phyloP scores from a whole-genome alignment of 2,797 vertebrate species.

The Melanotaenia maccullochi region DNA sequence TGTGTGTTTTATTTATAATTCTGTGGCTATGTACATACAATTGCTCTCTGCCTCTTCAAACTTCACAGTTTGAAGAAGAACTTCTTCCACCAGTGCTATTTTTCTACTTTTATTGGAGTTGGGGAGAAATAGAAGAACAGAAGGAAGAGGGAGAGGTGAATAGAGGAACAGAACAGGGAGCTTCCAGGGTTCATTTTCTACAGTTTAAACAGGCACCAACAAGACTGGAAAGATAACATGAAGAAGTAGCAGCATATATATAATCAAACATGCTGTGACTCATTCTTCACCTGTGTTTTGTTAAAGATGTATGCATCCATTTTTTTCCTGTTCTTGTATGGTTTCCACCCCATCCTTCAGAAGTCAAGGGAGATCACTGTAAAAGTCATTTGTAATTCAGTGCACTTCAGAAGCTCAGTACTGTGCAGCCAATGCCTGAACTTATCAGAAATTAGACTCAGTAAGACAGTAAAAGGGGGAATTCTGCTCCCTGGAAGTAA shows the following conservation, averaged over 20 bases:
- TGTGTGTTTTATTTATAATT: conserved; percentile 4
- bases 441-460: conserved; percentile 63
- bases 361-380: conserved; percentile 61
- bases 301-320: conserved; percentile 42
- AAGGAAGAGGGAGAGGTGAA: conserved; percentile 3
- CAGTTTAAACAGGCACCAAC: conserved; percentile 53
- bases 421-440: conserved; percentile 49
- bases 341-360: conserved; percentile 17
- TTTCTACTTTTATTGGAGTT: conserved; percentile 26
- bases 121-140: conserved; percentile 27
- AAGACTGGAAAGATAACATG: conserved; percentile 29
- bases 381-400: conserved; percentile 71
- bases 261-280: conserved; percentile 50
- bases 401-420: conserved; percentile 54
- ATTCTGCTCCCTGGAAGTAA: conserved; percentile 47
- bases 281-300: conserved; percentile 51
- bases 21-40: conserved; percentile 13
- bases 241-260: conserved; percentile 41
- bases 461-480: conserved; percentile 42
- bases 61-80: conserved; percentile 24
- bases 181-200: conserved; percentile 35
- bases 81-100: conserved; percentile 31
- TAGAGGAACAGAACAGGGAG: neutral
- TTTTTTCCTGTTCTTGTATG: conserved; percentile 44
- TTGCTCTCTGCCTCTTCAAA: conserved; percentile 27